Conservation (phyloP, 2,113 vertebrate genomes). For the Maccullochella peelii region DNA sequence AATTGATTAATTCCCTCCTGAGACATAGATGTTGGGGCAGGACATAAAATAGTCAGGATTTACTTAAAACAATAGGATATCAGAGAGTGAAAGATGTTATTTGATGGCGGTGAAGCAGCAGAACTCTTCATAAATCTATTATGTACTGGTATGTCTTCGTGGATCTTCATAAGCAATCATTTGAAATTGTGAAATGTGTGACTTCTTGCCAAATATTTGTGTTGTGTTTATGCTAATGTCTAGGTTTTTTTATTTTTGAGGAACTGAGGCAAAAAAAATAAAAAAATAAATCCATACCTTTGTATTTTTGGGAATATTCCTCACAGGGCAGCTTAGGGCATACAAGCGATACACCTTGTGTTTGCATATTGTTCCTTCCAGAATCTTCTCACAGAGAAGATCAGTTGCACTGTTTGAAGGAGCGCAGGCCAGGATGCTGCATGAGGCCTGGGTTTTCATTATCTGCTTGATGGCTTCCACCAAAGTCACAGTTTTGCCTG, state of each 20-base stretch:
- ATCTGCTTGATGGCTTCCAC: constrained; percentile 93
- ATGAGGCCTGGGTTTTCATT: constrained; percentile 64
- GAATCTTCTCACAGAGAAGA: constrained; percentile 88
- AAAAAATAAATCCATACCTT: constrained; percentile 3
- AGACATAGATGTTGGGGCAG: not conserved
- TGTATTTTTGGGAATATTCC: constrained; percentile 71
- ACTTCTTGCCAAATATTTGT: not conserved
- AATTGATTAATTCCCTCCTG: not conserved
- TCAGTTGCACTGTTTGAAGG: constrained; percentile 90
- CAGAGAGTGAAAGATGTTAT: not conserved
- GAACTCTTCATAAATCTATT: not conserved
- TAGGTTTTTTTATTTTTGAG: not conserved
- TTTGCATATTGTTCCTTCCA: constrained; percentile 68
- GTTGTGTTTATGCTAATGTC: not conserved
- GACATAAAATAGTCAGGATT: not conserved
- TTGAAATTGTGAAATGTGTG: not conserved
- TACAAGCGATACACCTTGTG: constrained; percentile 84
- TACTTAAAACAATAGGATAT: not conserved
- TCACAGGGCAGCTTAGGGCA: constrained; percentile 78
- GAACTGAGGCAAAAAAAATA: not conserved
- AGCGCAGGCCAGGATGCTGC: constrained; percentile 88
- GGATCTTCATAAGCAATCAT: not conserved
- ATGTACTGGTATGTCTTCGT: not conserved
- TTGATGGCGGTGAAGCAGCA: not conserved
- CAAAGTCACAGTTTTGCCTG: constrained; percentile 90